phyloP scores from a whole-genome alignment of 1,140 invertebrate species.

The Venustaconcha ellipsiformis region DNA sequence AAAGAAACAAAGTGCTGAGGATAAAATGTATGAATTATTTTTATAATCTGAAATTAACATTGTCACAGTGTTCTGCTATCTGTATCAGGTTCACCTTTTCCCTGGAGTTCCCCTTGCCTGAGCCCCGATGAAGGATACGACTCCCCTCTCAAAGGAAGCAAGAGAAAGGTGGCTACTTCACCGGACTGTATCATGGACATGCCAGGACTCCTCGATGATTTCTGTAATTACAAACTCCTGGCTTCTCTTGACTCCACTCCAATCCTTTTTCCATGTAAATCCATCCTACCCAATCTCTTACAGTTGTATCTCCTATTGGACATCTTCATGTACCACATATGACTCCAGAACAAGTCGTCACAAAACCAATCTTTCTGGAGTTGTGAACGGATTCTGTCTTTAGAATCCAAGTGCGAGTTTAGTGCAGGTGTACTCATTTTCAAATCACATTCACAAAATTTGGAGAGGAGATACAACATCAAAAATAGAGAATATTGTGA shows the following conservation, averaged over 20 bases:
- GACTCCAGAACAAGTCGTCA: not conserved
- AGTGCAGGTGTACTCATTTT: too few species aligned
- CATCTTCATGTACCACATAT: not conserved
- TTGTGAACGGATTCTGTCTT: not conserved
- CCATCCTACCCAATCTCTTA: not conserved
- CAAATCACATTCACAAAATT: too few species aligned
- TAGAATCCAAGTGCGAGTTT: not conserved
- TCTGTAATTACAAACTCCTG: constrained; percentile 17
- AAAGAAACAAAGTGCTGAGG: too few species aligned
- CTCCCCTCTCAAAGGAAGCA: constrained; percentile 1
- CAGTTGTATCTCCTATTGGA: not conserved
- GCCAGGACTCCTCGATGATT: constrained; percentile 29
- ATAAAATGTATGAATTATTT: too few species aligned
- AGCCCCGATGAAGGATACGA: constrained; percentile 17
- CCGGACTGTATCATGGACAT: constrained; percentile 34
- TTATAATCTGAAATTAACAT: too few species aligned
- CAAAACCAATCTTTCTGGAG: too few species aligned
- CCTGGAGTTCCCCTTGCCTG: not conserved
- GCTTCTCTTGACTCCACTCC: not conserved
- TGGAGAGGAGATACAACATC: too few species aligned
- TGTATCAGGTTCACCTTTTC: too few species aligned
- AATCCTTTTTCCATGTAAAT: not conserved
- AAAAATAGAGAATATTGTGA: too few species aligned
- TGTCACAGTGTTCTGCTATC: too few species aligned
- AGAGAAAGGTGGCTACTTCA: constrained; percentile 10